Evolutionary conservation across 2,113 vertebrate genomes (phyloP).

Genomic region (Labrus mixtus): DNA sequence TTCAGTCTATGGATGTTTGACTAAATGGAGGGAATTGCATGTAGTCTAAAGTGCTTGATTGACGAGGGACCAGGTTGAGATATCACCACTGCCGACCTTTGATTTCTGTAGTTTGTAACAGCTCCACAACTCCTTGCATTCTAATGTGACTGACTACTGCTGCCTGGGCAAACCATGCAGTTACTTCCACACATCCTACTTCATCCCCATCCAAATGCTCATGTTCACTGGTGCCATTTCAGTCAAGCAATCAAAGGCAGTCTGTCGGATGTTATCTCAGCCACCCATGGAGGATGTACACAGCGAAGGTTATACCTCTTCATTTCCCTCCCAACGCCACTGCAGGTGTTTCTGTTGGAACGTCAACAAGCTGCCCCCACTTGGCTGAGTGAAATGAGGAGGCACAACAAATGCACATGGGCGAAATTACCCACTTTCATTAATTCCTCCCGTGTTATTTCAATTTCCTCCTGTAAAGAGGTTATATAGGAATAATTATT

Average conservation of each 20-base stretch:
- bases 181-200: not conserved
- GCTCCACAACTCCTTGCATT: no score
- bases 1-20: no score
- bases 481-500: constrained; percentile 71
- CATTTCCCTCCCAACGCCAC: constrained; percentile 1
- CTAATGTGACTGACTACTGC: no score
- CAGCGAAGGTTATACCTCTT: constrained; percentile 32
- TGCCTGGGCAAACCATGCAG: not conserved
- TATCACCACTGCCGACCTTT: no score
- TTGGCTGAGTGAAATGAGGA: constrained; percentile 17
- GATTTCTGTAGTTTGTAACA: no score
- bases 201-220: not conserved
- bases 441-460: constrained; percentile 55
- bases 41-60: no score
- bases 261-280: constrained; percentile 28
- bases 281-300: constrained; percentile 6
- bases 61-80: no score
- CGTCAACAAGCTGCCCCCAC: constrained; percentile 29
- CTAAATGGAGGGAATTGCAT: no score
- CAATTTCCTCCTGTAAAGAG: constrained; percentile 64
- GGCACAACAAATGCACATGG: constrained; percentile 29
- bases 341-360: constrained; percentile 51
- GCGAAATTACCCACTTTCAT: constrained; percentile 53
- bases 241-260: not conserved
- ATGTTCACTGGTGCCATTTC: constrained; percentile 16